phyloP scores from a whole-genome alignment of 1,140 invertebrate genomes.

The Ceratina australensis region DNA sequence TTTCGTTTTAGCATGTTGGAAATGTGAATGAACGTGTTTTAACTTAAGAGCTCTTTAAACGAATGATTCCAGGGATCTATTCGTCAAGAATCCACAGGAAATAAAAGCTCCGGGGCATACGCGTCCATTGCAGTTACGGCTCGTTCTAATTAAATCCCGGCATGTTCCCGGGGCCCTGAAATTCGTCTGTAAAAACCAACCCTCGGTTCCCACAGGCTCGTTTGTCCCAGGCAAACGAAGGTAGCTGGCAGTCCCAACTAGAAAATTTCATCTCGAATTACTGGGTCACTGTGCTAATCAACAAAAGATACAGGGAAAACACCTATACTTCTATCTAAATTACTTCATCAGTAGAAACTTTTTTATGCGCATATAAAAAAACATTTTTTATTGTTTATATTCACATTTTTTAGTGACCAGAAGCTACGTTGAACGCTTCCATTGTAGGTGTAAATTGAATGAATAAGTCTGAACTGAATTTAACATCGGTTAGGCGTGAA shows the following conservation, averaged over 20 bases:
- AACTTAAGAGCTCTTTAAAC: too few species aligned
- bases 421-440: too few species aligned
- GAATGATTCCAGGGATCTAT: not conserved
- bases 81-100: not conserved
- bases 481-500: too few species aligned
- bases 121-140: not conserved
- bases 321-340: not conserved
- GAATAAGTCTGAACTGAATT: too few species aligned
- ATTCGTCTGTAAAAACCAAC: constrained; percentile 11
- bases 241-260: not conserved
- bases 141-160: constrained; percentile 17
- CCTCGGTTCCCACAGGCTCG: not conserved
- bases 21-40: too few species aligned
- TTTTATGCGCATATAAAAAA: not conserved
- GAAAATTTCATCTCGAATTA: constrained; percentile 21
- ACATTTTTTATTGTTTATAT: too few species aligned
- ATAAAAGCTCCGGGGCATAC: constrained; percentile 8
- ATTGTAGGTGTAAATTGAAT: too few species aligned
- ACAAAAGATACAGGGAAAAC: not conserved
- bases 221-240: constrained; percentile 22
- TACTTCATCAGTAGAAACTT: not conserved
- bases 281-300: constrained; percentile 16
- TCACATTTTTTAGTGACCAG: too few species aligned
- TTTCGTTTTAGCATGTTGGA: too few species aligned
- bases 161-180: constrained; percentile 6